Evolutionary conservation across 2,113 vertebrate species (phyloP), one percentile per base, ranked within the genome.

Genomic region (Chlamydotis undulata): DNA sequence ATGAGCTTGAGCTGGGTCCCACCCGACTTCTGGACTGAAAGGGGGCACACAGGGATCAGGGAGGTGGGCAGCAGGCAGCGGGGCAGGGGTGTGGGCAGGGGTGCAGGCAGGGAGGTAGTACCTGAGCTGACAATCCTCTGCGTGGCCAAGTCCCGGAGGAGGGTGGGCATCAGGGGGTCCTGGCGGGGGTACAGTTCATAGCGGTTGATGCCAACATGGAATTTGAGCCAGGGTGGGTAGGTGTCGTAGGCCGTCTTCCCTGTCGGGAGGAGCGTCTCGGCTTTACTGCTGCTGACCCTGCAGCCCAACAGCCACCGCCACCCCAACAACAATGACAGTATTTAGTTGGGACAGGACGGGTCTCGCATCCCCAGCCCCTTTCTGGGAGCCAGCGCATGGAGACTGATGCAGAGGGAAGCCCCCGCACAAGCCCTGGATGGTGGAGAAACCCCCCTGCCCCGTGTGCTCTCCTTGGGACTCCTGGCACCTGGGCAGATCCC

Each of bases 1-100:
- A 98, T 97, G 90, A 98, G 95, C 96, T 98, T 99, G 63, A 98
- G 93, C 89, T 98, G 98, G 7, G 98, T 98, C 80, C 98, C 98
- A 0, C 98, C 98, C 0, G 97, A 97, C 93, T 98, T 99, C 98
- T 98, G 98, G 94, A 98, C 98, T 98, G 96, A 25, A 94, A 96
- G 56, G 37, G 67, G 25, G 67, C 53, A 90, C 28, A 78, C 0
- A 6, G 53, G 52, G 22, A 14, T 93, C 52, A 96, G 59, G 33
- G 15, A 37, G 61, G 31, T 2, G 5, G 43, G 35, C 39, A 68
- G 53, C 43, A 41, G 41, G 45, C 18, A 26, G 64, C 0, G 0
- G 37, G 53, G 41, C 10, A 60, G 49, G 52, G 57, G 4, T 33
- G 28, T 0, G 0, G 37, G 35, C 25, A 60, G 33, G n/a, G 74